phyloP scores from a whole-genome alignment of 1,140 invertebrate species.

The Drosophila santomea region DNA sequence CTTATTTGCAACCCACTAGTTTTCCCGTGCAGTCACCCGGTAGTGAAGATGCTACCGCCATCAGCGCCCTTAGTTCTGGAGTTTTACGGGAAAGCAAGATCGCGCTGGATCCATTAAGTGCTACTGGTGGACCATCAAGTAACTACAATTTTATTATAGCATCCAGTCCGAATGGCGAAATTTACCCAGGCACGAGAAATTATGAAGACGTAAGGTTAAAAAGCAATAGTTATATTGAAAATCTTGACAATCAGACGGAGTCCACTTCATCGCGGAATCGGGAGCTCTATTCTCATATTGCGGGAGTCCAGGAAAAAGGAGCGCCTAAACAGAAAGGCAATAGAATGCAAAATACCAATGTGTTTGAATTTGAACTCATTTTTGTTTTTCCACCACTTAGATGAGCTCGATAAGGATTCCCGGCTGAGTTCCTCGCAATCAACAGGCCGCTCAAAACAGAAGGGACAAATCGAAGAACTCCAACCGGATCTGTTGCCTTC shows the following conservation, averaged over 20 bases:
- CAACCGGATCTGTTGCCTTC: constrained; percentile 58
- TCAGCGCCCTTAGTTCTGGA: constrained; percentile 6
- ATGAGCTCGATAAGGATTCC: constrained; percentile 40
- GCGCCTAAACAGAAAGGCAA: constrained; percentile 13
- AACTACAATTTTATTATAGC: constrained; percentile 12
- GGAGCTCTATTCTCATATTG: neutral
- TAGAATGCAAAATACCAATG: neutral
- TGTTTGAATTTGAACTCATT: neutral
- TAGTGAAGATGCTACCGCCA: neutral
- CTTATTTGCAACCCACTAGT: constrained; percentile 29
- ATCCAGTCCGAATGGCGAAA: neutral
- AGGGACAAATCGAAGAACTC: constrained; percentile 26
- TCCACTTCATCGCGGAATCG: neutral
- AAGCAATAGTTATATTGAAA: constrained; percentile 10
- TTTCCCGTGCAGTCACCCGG: constrained; percentile 25
- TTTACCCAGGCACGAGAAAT: neutral
- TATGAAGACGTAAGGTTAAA: constrained; percentile 6
- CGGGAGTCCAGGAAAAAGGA: neutral
- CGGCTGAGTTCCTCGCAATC: constrained; percentile 10
- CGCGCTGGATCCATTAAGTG: constrained; percentile 4
- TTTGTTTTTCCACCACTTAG: constrained; percentile 7
- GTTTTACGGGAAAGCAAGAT: constrained; percentile 33
- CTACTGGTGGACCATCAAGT: neutral
- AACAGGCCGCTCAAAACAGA: constrained; percentile 6
- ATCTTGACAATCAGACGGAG: constrained; percentile 15